Evolutionary conservation across 2,888 invertebrate genomes (phyloP).

Genomic region (Halictus quadricinctus): DNA sequence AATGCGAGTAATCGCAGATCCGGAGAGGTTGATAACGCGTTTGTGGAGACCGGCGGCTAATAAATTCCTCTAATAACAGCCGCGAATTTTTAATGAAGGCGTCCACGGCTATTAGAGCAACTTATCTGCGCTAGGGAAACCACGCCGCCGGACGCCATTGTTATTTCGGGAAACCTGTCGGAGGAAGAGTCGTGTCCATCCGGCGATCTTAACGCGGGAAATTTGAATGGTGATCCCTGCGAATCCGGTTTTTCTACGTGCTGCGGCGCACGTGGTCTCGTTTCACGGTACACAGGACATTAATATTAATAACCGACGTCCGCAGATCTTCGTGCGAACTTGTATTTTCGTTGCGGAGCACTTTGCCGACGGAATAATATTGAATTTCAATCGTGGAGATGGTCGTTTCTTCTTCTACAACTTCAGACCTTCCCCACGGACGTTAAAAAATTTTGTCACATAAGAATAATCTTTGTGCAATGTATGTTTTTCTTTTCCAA

Average conservation of each 20-base stretch:
- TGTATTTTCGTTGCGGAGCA: neutral
- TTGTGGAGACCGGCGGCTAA: constrained; percentile 18
- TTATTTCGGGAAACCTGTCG: neutral
- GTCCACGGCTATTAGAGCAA: constrained; percentile 10
- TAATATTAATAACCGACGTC: constrained; percentile 12
- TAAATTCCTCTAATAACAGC: constrained; percentile 49
- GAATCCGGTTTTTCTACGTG: neutral
- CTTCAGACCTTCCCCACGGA: neutral
- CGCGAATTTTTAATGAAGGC: constrained; percentile 32
- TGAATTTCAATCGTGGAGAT: neutral
- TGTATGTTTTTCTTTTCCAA: neutral
- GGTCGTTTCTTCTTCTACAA: neutral
- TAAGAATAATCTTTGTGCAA: neutral
- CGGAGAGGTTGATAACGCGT: constrained; percentile 27
- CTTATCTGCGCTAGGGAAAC: neutral
- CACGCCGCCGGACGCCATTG: neutral
- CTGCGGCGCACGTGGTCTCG: neutral
- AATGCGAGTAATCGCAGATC: constrained; percentile 49
- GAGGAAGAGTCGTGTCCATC: neutral
- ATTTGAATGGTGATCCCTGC: neutral
- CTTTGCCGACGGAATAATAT: neutral
- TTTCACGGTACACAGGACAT: neutral
- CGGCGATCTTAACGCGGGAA: neutral
- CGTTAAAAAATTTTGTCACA: neutral
- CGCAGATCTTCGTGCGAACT: constrained; percentile 4